phyloP scores from a whole-genome alignment of 2,113 vertebrate genomes.

The Urocitellus parryii region DNA sequence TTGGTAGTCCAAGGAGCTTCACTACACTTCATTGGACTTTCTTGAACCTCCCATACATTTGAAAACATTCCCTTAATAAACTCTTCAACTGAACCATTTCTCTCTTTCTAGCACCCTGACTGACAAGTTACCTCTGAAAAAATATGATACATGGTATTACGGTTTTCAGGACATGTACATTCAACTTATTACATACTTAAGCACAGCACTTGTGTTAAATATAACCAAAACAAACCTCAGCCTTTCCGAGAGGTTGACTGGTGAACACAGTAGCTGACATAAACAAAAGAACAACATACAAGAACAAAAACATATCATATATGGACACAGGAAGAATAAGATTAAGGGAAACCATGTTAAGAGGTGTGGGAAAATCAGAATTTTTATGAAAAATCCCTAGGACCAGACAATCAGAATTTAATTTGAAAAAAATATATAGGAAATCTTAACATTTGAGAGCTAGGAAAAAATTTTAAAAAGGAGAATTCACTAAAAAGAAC shows the following conservation, averaged over 20 bases:
- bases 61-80: background rate
- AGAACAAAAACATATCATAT: background rate
- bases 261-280: background rate
- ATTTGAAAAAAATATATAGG: background rate
- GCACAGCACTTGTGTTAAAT: background rate
- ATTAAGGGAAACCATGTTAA: conserved; percentile 4
- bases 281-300: background rate
- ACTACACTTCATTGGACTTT: background rate
- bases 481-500: background rate
- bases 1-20: background rate
- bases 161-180: background rate
- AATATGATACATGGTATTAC: background rate
- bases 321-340: background rate
- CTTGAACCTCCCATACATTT: background rate
- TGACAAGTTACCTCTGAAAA: background rate
- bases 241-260: background rate
- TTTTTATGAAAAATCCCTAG: background rate
- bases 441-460: background rate
- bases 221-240: background rate
- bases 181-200: background rate
- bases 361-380: background rate
- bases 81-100: background rate
- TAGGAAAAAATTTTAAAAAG: background rate
- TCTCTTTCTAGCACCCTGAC: background rate
- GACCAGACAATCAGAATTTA: conserved; percentile 38